These are phyloP conservation scores for Diachasma alloeum DNA, from an alignment of 1,140 invertebrate genomes.

Conservation along the genomic window DNA sequence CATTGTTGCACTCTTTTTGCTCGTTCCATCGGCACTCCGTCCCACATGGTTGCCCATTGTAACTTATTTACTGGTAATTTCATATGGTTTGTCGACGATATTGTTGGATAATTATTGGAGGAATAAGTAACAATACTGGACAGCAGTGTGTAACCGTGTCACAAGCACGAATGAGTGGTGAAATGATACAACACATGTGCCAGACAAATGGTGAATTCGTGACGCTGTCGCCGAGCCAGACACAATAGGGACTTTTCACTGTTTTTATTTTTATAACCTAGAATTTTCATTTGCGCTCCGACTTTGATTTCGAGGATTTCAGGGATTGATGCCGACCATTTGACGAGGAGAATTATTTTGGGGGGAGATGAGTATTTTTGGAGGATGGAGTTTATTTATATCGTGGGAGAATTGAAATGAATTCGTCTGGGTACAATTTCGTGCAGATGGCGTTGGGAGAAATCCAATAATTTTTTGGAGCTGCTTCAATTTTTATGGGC, in stretches of 20 bases:
- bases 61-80: not conserved
- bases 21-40: not conserved
- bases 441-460: not conserved
- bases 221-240: not conserved
- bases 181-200: not conserved
- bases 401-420: not conserved
- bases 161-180: not conserved
- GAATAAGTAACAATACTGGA: not conserved
- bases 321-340: no score
- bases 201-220: not conserved
- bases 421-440: not conserved
- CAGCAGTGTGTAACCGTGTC: not conserved
- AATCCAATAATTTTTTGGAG: not conserved
- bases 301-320: no score
- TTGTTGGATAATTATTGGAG: not conserved
- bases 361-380: no score
- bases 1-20: slow-evolving; percentile 14
- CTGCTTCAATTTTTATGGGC: not conserved
- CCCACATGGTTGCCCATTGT: slow-evolving; percentile 24
- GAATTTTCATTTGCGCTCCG: not conserved
- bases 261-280: not conserved
- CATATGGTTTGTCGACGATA: slow-evolving; percentile 4
- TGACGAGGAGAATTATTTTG: not conserved
- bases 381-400: no score
- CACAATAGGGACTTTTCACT: not conserved